phyloP scores from a whole-genome alignment of 2,113 vertebrate genomes.

The Neogale vison region DNA sequence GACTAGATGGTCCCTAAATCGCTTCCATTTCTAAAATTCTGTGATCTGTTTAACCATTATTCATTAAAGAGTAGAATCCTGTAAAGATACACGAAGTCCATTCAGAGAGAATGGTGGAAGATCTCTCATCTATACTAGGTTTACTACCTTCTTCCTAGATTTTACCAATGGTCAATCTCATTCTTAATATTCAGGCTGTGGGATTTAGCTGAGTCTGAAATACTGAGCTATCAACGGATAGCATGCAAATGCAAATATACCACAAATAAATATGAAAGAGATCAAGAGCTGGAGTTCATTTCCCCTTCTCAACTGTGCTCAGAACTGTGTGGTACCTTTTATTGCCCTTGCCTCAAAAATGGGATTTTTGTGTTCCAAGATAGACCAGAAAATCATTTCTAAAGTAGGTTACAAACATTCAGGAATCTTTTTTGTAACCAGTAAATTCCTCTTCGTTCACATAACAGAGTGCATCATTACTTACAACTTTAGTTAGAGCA shows the following conservation, averaged over 20 bases:
- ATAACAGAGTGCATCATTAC: background rate
- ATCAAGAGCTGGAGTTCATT: background rate
- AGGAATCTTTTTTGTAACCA: background rate
- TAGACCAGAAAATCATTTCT: slow-evolving; percentile 20
- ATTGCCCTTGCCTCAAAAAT: background rate
- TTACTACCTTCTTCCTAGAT: background rate
- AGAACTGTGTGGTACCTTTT: background rate
- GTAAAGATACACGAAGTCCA: background rate
- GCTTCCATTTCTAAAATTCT: slow-evolving; percentile 17
- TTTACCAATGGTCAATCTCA: background rate
- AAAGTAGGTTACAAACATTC: slow-evolving; percentile 5
- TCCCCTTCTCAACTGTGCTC: background rate
- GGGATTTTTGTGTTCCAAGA: background rate
- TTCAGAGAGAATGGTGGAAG: background rate
- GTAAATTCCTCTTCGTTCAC: background rate
- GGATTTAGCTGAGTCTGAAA: background rate
- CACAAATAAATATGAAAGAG: background rate
- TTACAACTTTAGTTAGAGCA: background rate
- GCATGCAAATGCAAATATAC: background rate
- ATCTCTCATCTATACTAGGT: background rate
- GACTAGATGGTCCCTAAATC: background rate
- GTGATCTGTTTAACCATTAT: background rate
- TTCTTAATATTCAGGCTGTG: background rate
- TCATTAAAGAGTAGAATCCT: background rate
- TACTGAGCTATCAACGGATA: background rate